Evolutionary conservation across 1,140 invertebrate species (phyloP).

Genomic region (Whitmania pigra): DNA sequence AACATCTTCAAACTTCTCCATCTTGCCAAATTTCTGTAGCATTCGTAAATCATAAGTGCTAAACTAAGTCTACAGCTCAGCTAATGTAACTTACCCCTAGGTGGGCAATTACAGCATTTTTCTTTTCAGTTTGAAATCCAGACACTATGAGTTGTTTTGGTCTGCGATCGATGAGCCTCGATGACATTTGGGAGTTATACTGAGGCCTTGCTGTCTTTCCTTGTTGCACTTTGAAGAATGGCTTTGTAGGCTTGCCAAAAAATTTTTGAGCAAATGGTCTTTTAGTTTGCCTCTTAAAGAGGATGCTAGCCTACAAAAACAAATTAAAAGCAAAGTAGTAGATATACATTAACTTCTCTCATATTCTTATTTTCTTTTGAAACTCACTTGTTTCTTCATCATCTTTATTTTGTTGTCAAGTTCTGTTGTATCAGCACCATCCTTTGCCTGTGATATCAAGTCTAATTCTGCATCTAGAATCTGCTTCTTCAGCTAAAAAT

Average conservation of each 20-base stretch:
- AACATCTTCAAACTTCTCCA: conserved; percentile 2
- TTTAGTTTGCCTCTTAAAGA: too few relatives aligned
- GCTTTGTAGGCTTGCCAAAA: too few relatives aligned
- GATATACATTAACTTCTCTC: too few relatives aligned
- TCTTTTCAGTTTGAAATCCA: conserved; percentile 3
- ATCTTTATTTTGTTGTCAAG: background rate
- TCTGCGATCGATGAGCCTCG: conserved; percentile 10
- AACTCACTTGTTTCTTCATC: background rate
- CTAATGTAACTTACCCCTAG: background rate
- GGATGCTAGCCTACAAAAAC: too few relatives aligned
- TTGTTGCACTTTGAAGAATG: too few relatives aligned
- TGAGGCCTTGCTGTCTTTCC: too few relatives aligned
- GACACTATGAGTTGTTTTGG: conserved; percentile 19
- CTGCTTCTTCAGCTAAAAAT: background rate
- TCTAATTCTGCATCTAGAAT: conserved; percentile 1
- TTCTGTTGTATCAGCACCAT: background rate
- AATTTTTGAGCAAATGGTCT: too few relatives aligned
- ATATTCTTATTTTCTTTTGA: too few relatives aligned
- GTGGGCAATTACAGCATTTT: conserved; percentile 1
- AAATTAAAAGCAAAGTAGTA: too few relatives aligned
- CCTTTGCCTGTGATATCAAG: background rate
- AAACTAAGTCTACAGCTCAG: background rate
- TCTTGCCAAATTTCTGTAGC: conserved; percentile 3
- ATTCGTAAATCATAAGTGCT: background rate
- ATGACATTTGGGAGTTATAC: background rate